phyloP scores from a whole-genome alignment of 2,113 vertebrate genomes.

The Oryzias celebensis region DNA sequence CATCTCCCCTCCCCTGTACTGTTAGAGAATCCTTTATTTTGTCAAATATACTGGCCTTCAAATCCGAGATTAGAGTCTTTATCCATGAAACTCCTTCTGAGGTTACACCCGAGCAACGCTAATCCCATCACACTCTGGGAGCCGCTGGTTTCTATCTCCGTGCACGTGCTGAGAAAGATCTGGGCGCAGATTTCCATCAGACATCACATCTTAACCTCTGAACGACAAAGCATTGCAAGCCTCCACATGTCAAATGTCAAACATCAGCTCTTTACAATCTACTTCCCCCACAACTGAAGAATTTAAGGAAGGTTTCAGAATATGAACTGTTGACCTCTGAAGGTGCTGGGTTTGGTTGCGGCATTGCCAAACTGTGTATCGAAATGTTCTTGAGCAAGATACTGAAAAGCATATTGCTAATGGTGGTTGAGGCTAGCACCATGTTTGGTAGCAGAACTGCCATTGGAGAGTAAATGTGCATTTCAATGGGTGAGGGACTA shows the following conservation, averaged over 20 bases:
- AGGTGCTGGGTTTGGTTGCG: no score
- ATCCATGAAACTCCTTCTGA: constrained; percentile 23
- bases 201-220: constrained; percentile 27
- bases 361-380: no score
- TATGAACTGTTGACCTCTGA: no score
- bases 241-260: constrained; percentile 54
- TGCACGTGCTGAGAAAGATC: constrained; percentile 29
- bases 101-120: constrained; percentile 36
- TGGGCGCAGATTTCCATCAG: constrained; percentile 32
- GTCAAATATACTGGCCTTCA: constrained; percentile 30
- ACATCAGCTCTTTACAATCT: constrained; percentile 26
- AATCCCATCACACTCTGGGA: constrained; percentile 48
- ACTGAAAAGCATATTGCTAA: no score
- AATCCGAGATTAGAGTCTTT: constrained; percentile 39
- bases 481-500: no score
- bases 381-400: no score
- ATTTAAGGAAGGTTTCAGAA: background rate
- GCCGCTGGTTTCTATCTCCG: constrained; percentile 16
- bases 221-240: constrained; percentile 33
- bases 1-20: background rate
- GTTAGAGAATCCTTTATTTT: constrained; percentile 18
- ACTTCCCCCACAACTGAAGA: background rate
- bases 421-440: no score
- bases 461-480: no score
- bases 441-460: no score